Base-by-base conservation (phyloP, 2,113 vertebrate genomes). In the Agapornis roseicollis region DNA sequence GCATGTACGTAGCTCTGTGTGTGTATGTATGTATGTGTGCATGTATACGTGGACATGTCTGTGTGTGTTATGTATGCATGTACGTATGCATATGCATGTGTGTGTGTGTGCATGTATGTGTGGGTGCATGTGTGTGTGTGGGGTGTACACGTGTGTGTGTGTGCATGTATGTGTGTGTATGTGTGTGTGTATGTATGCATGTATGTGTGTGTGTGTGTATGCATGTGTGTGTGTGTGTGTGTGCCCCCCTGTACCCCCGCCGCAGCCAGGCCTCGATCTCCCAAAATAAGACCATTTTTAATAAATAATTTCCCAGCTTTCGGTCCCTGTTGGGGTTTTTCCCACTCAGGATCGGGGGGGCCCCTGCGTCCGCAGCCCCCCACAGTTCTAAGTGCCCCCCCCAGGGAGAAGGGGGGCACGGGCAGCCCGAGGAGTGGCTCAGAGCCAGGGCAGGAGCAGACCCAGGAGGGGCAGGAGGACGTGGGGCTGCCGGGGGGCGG, bases 271-370 rank as follows among this genome's bases (percentile, higher is more conserved):
- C 78, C 50, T 61, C 1, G 42, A 79, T 71, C 65, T 97, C 95
- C 90, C 97, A 97, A 98, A 98, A 98, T 98, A 98, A 98, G 97
- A 98, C 96, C 97, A 97, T 97, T 98, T 98, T 98, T 98, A 98
- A 98, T 98, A 98, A 98, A 98, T 94, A 97, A 95, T 97, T 94
- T 89, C 90, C 96, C 96, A 93, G 95, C 95, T 94, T 74, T 93
- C 77, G 85, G 95, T 94, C 97, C 80, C 94, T 79, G 55, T 78
- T 92, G 80, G 82, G 82, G 66, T 25, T 83, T 81, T 85, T 81
- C 91, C 93, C 10, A 2, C 47, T 94, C 76, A 74, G 80, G 56
- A 47, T 35, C 12, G 19, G 71, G 64, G 44, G 24, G n/a, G 42
- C 35, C 24, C 42, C 55, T 44, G 39, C 53, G 60, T 56, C 86